phyloP scores from a whole-genome alignment of 2,797 vertebrate genomes.

The Adelosebastes latens region DNA sequence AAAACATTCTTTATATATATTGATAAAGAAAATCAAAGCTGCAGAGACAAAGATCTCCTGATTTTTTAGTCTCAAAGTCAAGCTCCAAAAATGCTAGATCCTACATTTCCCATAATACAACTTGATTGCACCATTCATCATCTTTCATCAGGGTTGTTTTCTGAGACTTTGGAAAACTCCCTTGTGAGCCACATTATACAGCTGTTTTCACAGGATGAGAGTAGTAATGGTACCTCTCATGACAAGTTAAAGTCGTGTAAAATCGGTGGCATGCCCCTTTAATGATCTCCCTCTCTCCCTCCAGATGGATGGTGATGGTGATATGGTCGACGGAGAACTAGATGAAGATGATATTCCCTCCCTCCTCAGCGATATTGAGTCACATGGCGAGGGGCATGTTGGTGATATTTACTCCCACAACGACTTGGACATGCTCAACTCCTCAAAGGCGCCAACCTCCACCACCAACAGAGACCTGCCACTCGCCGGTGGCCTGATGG shows the following conservation, averaged over 20 bases:
- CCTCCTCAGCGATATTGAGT: conserved; percentile 89
- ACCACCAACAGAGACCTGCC: conserved; percentile 82
- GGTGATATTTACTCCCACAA: conserved; percentile 87
- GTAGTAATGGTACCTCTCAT: background rate
- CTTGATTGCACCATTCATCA: background rate
- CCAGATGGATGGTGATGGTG: conserved; percentile 71
- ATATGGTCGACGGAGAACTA: conserved; percentile 71
- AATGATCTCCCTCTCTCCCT: conserved; percentile 10
- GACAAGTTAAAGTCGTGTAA: background rate
- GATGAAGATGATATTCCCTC: conserved; percentile 93
- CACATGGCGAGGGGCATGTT: conserved; percentile 83
- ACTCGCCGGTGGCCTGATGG: conserved; percentile 77
- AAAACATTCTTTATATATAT: background rate
- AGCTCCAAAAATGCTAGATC: background rate
- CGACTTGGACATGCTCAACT: conserved; percentile 86
- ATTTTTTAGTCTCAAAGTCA: background rate
- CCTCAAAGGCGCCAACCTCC: conserved; percentile 83
- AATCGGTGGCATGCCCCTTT: background rate
- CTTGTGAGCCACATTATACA: no score
- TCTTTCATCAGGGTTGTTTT: background rate
- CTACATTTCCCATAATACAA: background rate
- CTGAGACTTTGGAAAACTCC: background rate
- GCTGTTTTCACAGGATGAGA: background rate
- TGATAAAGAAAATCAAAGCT: background rate
- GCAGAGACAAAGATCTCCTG: background rate